Evolutionary conservation across 2,888 invertebrate genomes (phyloP).

Genomic region (Lottia gigantea): DNA sequence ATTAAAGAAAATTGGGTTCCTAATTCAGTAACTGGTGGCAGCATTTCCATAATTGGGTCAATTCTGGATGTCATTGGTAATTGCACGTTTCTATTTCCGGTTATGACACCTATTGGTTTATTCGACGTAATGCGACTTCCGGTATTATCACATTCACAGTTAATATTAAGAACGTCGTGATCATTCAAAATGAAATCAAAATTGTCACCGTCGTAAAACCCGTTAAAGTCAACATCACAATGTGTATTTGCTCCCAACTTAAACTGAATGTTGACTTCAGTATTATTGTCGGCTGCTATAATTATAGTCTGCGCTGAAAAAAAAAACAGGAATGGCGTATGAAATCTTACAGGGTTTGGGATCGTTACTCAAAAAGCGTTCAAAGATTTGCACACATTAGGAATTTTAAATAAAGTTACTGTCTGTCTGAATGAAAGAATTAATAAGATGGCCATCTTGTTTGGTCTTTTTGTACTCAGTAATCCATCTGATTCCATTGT

Average conservation of each 20-base stretch:
- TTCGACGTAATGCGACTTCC: background rate
- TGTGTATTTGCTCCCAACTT: background rate
- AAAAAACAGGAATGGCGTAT: no score
- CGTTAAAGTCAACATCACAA: background rate
- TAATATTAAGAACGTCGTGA: background rate
- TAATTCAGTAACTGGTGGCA: background rate
- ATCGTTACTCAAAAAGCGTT: no score
- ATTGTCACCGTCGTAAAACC: background rate
- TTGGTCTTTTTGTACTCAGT: no score
- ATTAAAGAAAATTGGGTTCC: background rate
- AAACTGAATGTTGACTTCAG: background rate
- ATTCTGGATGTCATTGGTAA: background rate
- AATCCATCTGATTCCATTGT: no score
- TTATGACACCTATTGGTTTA: background rate
- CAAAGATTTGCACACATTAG: no score
- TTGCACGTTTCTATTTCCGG: background rate
- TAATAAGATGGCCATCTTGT: no score
- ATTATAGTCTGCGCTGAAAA: background rate
- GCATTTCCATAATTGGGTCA: background rate
- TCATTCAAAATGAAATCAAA: background rate
- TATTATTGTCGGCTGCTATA: background rate
- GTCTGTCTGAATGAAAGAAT: no score
- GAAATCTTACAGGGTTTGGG: no score
- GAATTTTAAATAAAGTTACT: no score
- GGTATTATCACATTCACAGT: background rate